Evolutionary conservation across 2,113 vertebrate genomes (phyloP).

Genomic region (Phylloscopus trochiloides): DNA sequence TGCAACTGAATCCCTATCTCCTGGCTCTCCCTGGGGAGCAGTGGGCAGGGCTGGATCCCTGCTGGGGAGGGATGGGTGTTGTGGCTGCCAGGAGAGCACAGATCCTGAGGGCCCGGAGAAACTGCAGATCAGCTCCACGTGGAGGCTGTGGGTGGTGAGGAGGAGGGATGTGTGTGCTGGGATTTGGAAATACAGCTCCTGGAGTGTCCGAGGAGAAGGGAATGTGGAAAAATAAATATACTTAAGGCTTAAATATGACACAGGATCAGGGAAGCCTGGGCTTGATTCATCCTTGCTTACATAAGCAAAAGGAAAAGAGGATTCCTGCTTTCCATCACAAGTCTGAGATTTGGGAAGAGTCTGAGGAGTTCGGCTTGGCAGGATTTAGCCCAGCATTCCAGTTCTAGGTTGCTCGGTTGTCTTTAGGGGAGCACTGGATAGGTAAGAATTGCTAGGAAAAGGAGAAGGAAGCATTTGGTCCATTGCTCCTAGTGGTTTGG

Average conservation of each 20-base stretch:
- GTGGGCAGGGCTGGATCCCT: neutral
- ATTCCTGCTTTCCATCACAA: neutral
- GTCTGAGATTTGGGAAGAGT: neutral
- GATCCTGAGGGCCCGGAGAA: neutral
- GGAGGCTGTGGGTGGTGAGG: neutral
- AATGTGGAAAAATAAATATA: neutral
- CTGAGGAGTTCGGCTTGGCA: neutral
- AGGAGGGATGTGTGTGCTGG: slow-evolving; percentile 34
- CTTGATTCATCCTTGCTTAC: neutral
- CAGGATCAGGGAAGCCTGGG: neutral
- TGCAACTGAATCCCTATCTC: neutral
- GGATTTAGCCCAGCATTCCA: neutral
- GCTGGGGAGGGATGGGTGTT: neutral
- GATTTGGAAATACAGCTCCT: neutral
- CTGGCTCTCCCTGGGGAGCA: neutral
- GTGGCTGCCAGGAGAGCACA: neutral
- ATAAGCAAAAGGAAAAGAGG: neutral
- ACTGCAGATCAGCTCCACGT: neutral
- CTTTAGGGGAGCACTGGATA: neutral
- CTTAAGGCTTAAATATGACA: neutral
- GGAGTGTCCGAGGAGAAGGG: neutral
- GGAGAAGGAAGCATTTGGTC: neutral
- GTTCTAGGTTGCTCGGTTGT: neutral
- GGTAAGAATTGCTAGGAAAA: neutral
- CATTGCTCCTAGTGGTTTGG: accelerated